phyloP scores from a whole-genome alignment of 2,113 vertebrate genomes.

The Panurus biarmicus region DNA sequence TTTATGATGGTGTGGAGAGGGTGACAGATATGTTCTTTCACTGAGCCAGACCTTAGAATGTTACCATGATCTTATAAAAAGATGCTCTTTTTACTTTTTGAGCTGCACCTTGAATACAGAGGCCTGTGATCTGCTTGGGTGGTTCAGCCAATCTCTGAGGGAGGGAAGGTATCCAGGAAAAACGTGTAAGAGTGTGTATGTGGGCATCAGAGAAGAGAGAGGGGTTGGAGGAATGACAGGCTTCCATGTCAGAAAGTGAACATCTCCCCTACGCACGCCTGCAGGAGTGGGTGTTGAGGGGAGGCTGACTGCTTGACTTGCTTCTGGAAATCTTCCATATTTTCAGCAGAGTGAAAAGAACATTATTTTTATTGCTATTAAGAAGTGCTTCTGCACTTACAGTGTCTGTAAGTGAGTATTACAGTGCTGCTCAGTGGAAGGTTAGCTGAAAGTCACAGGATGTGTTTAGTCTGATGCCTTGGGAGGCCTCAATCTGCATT shows the following conservation, averaged over 20 bases:
- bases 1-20: background rate
- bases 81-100: background rate
- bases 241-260: slow-evolving; percentile 40
- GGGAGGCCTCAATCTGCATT: background rate
- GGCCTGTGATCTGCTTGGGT: background rate
- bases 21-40: background rate
- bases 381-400: background rate
- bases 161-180: background rate
- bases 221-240: slow-evolving; percentile 14
- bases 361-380: slow-evolving; percentile 37
- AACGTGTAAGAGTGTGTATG: background rate
- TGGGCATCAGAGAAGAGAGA: slow-evolving; percentile 5
- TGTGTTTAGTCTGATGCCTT: background rate
- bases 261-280: background rate
- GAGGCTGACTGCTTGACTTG: slow-evolving; percentile 29
- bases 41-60: background rate
- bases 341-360: slow-evolving; percentile 6
- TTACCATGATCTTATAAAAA: background rate
- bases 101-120: background rate
- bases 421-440: slow-evolving; percentile 19
- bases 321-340: slow-evolving; percentile 30
- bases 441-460: slow-evolving; percentile 10
- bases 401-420: background rate
- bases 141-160: background rate
- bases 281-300: background rate